Conservation (phyloP, 2,888 invertebrate species). For the Tiliacea citrago region DNA sequence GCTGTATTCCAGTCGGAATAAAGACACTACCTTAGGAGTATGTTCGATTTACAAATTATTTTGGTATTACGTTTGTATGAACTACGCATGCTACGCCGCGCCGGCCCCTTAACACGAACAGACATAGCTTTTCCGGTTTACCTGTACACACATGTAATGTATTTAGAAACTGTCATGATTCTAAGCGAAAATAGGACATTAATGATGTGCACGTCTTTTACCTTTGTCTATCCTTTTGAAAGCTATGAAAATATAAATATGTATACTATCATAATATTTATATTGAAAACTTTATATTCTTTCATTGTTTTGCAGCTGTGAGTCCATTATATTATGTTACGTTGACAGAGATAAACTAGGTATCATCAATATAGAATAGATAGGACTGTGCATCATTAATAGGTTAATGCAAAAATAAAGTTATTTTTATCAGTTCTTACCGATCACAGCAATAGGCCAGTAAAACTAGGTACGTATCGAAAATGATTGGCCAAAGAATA, state of each 20-base stretch:
- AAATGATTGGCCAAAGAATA: constrained; percentile 5
- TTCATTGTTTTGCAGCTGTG: constrained; percentile 34
- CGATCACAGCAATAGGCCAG: not conserved
- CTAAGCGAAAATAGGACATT: constrained; percentile 45
- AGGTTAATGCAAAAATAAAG: not conserved
- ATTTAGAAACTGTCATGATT: constrained; percentile 3
- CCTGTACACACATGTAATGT: too few species aligned
- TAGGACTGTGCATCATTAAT: not conserved
- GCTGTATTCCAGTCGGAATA: too few species aligned
- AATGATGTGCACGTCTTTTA: constrained; percentile 73
- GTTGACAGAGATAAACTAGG: not conserved
- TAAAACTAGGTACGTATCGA: not conserved
- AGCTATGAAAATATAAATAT: constrained; percentile 83
- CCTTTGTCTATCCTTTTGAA: constrained; percentile 89
- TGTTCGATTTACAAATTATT: too few species aligned
- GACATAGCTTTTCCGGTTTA: too few species aligned
- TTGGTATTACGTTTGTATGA: too few species aligned
- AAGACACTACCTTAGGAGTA: too few species aligned
- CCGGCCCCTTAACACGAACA: too few species aligned
- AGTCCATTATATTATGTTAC: constrained; percentile 39
- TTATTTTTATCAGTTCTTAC: not conserved
- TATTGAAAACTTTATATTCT: constrained; percentile 13
- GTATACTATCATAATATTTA: constrained; percentile 47
- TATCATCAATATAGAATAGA: constrained; percentile 1
- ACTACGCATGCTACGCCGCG: too few species aligned